Evolutionary conservation across 2,888 invertebrate species (phyloP), one percentile per base, ranked within the genome.

Genomic region (Cistogaster globosa): DNA sequence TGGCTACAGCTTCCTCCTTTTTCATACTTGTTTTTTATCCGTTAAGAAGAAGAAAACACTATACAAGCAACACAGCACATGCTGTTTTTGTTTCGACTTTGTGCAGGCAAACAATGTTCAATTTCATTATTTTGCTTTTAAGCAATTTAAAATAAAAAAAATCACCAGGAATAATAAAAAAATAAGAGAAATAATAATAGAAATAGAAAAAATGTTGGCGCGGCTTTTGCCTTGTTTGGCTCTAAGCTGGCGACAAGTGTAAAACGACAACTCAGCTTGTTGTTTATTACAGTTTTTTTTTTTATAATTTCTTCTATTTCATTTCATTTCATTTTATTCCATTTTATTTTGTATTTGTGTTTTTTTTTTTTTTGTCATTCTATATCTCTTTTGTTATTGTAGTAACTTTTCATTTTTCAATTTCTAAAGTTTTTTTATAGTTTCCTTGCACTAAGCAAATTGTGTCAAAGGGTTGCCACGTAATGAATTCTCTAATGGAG

Each of bases 231-330:
- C 91, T 88, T 90, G 89, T 91, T 90, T 90, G 90, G 90, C 87
- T 72, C 75, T 89, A 60, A 71, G 90, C 81, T 89, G 90, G 91
- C 90, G 91, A 90, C 91, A 90, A 90, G 91, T 90, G 91, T 91
- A 91, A 90, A 90, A 88, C 90, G 89, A 90, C 89, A 88, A 88
- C 87, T 88, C 87, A 87, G 87, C 79, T 83, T 83, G 84, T 77
- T 68, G 45, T 65, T 76, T 68, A 32, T 65, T 53, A 71, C 26
- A 36, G 20, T 53, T 42, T 63, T 42, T 74, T 9, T 6, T 32
- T n/a, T 55, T 38, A 36, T 58, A 45, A 26, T 18, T 22, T 57
- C 62, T 7, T 42, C 42, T 48, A 32, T 45, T 76, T 65, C 14
- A 22, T 65, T 48, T 75, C 8, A 26, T 12, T 57, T 62, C n/a